Conservation (phyloP, 2,113 vertebrate species). For the Proterorhinus semilunaris region DNA sequence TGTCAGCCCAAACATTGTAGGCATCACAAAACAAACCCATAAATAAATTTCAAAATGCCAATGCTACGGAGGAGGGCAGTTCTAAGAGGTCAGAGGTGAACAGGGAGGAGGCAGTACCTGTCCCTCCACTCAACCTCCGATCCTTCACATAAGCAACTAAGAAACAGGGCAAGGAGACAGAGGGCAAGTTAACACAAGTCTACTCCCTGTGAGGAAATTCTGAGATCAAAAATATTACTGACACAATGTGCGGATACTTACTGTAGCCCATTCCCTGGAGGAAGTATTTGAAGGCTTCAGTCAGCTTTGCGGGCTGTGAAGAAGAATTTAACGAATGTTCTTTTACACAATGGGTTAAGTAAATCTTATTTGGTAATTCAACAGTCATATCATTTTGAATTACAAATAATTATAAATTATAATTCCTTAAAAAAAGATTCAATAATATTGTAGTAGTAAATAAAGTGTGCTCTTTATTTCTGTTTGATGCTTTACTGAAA, state of each 20-base stretch:
- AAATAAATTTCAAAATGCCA: conserved; percentile 45
- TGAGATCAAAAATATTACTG: background rate
- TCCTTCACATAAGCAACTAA: conserved; percentile 98
- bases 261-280: conserved; percentile 99
- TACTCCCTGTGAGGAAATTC: conserved; percentile 31
- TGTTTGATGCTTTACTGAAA: background rate
- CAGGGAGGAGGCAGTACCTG: conserved; percentile 87
- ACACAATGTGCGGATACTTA: conserved; percentile 75
- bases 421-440: background rate
- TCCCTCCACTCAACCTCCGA: conserved; percentile 95
- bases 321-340: conserved; percentile 17
- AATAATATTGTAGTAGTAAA: background rate
- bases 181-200: conserved; percentile 70
- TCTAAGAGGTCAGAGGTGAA: conserved; percentile 69
- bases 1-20: conserved; percentile 41
- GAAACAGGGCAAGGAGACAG: conserved; percentile 77
- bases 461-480: background rate
- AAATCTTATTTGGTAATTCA: background rate
- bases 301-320: conserved; percentile 92
- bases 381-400: background rate
- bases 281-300: conserved; percentile 98
- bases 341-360: background rate
- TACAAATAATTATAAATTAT: background rate
- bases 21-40: conserved; percentile 36
- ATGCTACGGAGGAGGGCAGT: conserved; percentile 49